Conservation (phyloP, 2,888 invertebrate species). For the Dryobota labecula region DNA sequence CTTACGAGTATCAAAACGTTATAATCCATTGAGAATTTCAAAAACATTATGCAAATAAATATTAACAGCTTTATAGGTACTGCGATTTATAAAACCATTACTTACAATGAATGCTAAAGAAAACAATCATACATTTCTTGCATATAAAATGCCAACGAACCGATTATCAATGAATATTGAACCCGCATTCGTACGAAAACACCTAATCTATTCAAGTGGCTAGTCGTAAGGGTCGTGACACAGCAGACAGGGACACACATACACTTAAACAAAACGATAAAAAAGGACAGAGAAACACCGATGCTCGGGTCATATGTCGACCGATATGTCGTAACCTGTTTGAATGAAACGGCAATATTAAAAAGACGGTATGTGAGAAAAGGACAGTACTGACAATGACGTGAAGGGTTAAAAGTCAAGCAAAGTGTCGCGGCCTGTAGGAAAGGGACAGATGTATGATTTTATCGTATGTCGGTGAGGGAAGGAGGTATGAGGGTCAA, state of each 20-base stretch:
- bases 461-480: conserved; percentile 72
- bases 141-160: conserved; percentile 87
- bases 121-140: conserved; percentile 76
- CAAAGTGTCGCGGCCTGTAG: conserved; percentile 88
- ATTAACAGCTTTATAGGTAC: conserved; percentile 1
- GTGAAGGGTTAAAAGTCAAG: conserved; percentile 89
- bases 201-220: conserved; percentile 90
- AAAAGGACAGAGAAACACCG: conserved; percentile 79
- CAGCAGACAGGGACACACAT: conserved; percentile 79
- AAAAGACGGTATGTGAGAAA: conserved; percentile 71
- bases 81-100: conserved; percentile 23
- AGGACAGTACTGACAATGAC: conserved; percentile 86
- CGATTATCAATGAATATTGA: conserved; percentile 89
- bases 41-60: background rate
- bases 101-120: conserved; percentile 60
- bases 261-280: conserved; percentile 74
- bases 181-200: conserved; percentile 87
- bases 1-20: background rate
- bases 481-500: conserved; percentile 84
- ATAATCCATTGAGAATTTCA: background rate
- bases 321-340: conserved; percentile 90
- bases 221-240: conserved; percentile 88
- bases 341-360: conserved; percentile 80
- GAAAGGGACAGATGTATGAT: conserved; percentile 74
- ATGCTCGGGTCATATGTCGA: conserved; percentile 88